A percentile compares a stretch with the other conserved stretches of the same genome.
Conservation (phyloP, 1,140 invertebrate species). For the Cardiocondyla obscurior region DNA sequence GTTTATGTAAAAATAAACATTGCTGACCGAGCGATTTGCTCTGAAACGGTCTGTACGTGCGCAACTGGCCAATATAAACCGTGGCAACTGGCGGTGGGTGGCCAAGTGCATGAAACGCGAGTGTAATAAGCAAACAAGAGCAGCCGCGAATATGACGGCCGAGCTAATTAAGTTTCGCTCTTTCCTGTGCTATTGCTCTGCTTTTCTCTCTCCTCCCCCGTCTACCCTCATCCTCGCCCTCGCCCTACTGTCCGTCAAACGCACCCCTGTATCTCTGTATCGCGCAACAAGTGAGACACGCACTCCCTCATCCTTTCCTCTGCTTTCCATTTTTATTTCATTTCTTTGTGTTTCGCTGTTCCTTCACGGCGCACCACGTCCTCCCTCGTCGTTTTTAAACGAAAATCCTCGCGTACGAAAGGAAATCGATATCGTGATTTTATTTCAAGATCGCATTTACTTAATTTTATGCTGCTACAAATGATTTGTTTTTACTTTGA, state of each 20-base stretch:
- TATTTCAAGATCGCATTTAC: not conserved
- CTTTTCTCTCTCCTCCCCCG: constrained; percentile 12
- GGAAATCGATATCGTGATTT: not conserved
- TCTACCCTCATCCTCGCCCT: not conserved
- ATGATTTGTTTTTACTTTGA: not conserved
- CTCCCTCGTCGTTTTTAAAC: not conserved
- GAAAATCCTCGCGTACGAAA: not conserved
- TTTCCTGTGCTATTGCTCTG: constrained; percentile 57
- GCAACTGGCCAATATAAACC: not conserved
- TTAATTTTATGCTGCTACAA: not conserved
- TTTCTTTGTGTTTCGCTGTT: not conserved
- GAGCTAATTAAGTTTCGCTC: constrained; percentile 69
- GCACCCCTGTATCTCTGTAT: constrained; percentile 1
- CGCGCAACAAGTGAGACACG: constrained; percentile 69
- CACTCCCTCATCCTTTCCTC: constrained; percentile 3
- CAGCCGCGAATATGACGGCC: constrained; percentile 43
- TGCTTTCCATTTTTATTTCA: not conserved
- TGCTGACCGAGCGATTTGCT: not conserved
- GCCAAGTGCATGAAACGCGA: constrained; percentile 43
- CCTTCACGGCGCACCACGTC: not conserved
- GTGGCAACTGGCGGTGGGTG: constrained; percentile 14
- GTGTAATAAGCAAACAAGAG: constrained; percentile 63
- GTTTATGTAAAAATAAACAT: not conserved
- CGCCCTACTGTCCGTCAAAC: constrained; percentile 44
- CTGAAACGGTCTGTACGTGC: not conserved